Evolutionary conservation across 2,113 vertebrate genomes (phyloP).

Genomic region (Spea bombifrons): DNA sequence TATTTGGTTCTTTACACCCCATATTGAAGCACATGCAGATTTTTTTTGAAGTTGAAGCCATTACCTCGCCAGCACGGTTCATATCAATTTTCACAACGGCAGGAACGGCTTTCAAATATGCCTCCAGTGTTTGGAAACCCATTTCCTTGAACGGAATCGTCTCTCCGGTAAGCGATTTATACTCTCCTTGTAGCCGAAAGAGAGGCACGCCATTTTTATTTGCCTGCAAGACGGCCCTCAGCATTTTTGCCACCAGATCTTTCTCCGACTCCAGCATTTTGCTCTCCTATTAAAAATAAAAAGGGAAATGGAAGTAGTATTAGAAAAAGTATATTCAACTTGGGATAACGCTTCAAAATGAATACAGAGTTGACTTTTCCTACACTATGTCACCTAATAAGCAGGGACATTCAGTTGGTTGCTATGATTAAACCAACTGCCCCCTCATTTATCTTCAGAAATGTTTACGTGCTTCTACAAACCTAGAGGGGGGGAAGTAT

Average conservation of each 20-base stretch:
- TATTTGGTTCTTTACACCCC: background rate
- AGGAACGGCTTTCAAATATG: conserved; percentile 77
- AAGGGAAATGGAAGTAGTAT: background rate
- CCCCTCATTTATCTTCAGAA: no score
- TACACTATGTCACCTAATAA: no score
- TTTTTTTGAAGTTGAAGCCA: background rate
- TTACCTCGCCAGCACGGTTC: conserved; percentile 81
- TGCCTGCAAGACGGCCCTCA: conserved; percentile 83
- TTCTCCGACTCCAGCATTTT: conserved; percentile 76
- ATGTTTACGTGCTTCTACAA: no score
- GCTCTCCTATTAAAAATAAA: conserved; percentile 28
- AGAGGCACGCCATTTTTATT: conserved; percentile 77
- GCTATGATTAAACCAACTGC: no score
- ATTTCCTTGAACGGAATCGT: conserved; percentile 76
- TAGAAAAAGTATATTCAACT: no score
- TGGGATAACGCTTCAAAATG: no score
- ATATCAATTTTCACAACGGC: conserved; percentile 76
- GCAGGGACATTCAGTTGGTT: no score
- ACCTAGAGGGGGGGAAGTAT: no score
- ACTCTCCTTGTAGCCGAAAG: conserved; percentile 73
- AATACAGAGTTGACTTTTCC: no score
- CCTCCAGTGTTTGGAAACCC: conserved; percentile 73
- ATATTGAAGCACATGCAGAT: background rate
- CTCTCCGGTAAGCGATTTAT: conserved; percentile 79
- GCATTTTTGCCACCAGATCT: conserved; percentile 76